Base-by-base conservation (phyloP, 2,113 vertebrate species). In the Burhinus bistriatus region DNA sequence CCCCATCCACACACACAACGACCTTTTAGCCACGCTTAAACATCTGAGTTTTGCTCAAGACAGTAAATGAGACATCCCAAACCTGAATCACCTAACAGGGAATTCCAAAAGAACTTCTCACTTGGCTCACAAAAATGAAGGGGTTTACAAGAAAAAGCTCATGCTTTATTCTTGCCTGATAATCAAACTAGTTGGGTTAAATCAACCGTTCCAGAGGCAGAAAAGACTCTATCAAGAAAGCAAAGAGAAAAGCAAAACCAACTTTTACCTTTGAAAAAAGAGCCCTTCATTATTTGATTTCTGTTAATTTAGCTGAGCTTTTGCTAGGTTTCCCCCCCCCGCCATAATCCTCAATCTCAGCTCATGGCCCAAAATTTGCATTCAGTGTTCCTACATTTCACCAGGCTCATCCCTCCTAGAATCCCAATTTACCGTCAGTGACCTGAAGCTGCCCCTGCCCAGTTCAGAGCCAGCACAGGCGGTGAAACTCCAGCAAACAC, bases 241-340 rank as follows among this genome's bases (percentile, higher is more conserved):
- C 20, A 76, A 82, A 32, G 32, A 76, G 21, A 82, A 42, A 79
- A 71, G 25, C 61, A 72, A 90, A 85, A 58, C n/a, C 1, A 62
- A 44, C 4, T 26, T 44, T 23, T 13, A 15, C 1, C 9, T 55
- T 34, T 89, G 47, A 87, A 95, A 91, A 80, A 20, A 15, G 5
- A 44, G 26, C 27, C 44, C 68, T 66, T 44, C 6, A 11, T 55
- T 65, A 14, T 30, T 76, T 73, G 57, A 26, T 36, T 72, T 59
- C 26, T 73, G 17, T 32, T 47, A 30, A 13, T n/a, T 76, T n/a
- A 64, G 6, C 52, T 59, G 13, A 88, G 32, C 8, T 42, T 51
- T 68, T 68, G 16, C 45, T 62, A 9, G 0, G 0, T 7, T 75
- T 62, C n/a, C 23, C 15, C 4, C n/a, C 59, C 55, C 18, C n/a